Percentiles rank a stretch among this genome's conserved stretches.
These are phyloP conservation scores for Lepilemur septentrionalis DNA, from an alignment of 2,797 vertebrate genomes.

Conservation along the genomic window DNA sequence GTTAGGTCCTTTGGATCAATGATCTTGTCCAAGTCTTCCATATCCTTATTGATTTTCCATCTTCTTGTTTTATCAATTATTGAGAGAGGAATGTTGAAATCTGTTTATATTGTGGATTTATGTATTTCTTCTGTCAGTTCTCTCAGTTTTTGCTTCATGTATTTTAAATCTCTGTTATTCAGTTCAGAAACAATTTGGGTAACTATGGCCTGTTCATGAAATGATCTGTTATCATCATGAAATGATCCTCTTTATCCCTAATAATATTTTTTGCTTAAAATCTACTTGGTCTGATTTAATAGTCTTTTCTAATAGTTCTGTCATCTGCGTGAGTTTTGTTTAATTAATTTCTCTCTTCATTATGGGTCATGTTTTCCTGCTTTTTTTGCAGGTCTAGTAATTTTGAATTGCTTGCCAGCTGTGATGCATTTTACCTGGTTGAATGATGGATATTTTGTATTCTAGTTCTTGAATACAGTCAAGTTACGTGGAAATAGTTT, in stretches of 20 bases:
- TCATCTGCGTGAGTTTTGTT: not conserved
- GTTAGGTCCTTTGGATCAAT: not conserved
- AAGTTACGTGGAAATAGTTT: not conserved
- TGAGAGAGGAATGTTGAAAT: not conserved
- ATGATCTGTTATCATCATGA: not conserved
- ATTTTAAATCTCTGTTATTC: not conserved
- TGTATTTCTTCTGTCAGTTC: not conserved
- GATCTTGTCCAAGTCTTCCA: not conserved
- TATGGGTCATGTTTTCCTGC: not conserved
- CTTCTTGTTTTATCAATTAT: not conserved
- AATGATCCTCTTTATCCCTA: not conserved
- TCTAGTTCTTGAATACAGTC: not conserved
- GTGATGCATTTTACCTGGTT: not conserved
- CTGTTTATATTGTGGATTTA: not conserved
- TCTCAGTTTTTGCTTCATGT: not conserved
- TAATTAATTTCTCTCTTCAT: not conserved
- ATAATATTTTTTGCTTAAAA: not conserved
- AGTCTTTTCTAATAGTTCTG: not conserved
- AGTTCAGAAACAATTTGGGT: not conserved
- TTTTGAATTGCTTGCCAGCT: not conserved
- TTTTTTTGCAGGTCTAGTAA: not conserved
- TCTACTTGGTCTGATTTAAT: not conserved
- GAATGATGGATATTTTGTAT: not conserved
- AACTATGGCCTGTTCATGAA: not conserved
- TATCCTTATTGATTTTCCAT: not conserved